Conservation (phyloP, 37 sponge, comb jelly and placozoan genomes). For the Oscarella lobularis region DNA sequence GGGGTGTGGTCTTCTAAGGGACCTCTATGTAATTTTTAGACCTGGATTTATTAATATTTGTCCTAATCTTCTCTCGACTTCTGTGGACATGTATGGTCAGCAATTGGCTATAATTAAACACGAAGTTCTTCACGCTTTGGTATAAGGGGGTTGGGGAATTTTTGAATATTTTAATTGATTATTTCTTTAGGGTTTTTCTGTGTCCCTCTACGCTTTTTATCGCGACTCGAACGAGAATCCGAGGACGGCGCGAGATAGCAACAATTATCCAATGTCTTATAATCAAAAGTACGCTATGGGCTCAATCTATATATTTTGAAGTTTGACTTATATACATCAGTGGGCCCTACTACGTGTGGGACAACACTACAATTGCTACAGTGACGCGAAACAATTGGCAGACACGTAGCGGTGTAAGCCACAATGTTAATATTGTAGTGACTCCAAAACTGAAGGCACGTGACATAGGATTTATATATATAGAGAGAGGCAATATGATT, state of each 20-base stretch:
- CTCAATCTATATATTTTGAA: too few relatives aligned
- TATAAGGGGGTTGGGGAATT: neutral
- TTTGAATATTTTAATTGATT: neutral
- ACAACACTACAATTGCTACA: too few relatives aligned
- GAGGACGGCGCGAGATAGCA: constrained; percentile 37
- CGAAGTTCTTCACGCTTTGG: constrained; percentile 73
- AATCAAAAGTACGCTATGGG: too few relatives aligned
- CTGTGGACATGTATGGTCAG: neutral
- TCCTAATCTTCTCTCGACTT: constrained; percentile 22
- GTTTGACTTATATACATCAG: too few relatives aligned
- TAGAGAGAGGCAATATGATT: too few relatives aligned
- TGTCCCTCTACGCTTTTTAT: constrained; percentile 55
- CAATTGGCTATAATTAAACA: constrained; percentile 43
- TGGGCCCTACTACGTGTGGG: too few relatives aligned
- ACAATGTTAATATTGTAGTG: too few relatives aligned
- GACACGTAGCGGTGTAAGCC: too few relatives aligned
- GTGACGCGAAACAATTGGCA: too few relatives aligned
- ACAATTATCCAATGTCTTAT: neutral
- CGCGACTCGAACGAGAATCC: constrained; percentile 43
- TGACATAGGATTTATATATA: too few relatives aligned
- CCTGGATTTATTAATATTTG: constrained; percentile 77
- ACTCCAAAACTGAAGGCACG: too few relatives aligned
- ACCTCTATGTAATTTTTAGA: constrained; percentile 10
- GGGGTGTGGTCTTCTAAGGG: neutral
- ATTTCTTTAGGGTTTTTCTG: neutral